A percentile compares a stretch with the other conserved stretches of the same genome.
Conservation (phyloP, 2,113 vertebrate genomes). For the Thamnophis sirtalis region DNA sequence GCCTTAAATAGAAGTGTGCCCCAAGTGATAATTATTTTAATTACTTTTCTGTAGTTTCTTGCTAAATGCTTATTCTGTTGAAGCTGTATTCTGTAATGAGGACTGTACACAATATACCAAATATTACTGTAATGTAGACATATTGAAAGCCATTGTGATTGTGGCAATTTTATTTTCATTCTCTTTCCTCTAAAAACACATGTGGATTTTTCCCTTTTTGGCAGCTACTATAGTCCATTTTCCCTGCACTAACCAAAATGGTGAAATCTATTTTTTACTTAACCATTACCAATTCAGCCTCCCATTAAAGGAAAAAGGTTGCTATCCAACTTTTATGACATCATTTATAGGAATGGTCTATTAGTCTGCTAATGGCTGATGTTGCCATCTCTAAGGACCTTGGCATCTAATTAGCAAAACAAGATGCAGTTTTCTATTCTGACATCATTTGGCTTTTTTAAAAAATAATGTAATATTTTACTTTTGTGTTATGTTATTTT, state of each 20-base stretch:
- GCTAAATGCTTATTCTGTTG: background rate
- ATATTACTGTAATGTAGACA: background rate
- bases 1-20: background rate
- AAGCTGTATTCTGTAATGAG: background rate
- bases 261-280: background rate
- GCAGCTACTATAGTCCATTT: background rate
- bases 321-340: background rate
- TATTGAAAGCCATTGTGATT: background rate
- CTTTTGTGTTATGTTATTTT: background rate
- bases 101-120: background rate
- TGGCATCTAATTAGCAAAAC: background rate
- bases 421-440: background rate
- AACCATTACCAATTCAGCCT: background rate
- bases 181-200: background rate
- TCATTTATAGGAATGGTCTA: background rate
- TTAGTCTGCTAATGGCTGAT: background rate
- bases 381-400: background rate
- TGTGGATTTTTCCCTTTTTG: background rate
- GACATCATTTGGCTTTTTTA: background rate
- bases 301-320: background rate
- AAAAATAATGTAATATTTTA: slow-evolving; percentile 23
- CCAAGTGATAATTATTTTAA: background rate
- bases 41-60: background rate
- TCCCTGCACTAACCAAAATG: background rate
- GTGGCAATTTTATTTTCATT: background rate